phyloP scores from a whole-genome alignment of 1,140 invertebrate genomes.

The Sminthurides bifidus region DNA sequence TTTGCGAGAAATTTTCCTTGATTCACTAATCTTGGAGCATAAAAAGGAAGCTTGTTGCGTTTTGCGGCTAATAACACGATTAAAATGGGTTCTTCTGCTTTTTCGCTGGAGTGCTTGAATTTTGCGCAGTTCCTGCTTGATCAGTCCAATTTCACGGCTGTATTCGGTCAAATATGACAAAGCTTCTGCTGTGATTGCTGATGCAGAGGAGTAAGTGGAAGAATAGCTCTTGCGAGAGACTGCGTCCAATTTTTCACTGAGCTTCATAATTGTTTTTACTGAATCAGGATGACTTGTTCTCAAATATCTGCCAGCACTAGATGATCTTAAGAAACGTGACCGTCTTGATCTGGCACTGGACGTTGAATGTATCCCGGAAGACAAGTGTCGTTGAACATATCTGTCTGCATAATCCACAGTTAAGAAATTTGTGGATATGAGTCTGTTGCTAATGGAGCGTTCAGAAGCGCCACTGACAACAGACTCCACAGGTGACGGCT shows the following conservation, averaged over 20 bases:
- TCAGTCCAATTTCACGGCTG: neutral
- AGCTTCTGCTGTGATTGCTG: neutral
- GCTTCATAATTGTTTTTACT: neutral
- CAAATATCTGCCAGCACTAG: too few species aligned
- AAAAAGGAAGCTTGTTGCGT: neutral
- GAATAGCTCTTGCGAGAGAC: neutral
- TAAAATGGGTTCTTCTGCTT: neutral
- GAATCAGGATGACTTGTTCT: too few species aligned
- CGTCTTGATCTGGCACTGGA: too few species aligned
- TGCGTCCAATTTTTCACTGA: neutral
- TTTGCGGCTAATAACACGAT: neutral
- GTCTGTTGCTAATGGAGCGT: too few species aligned
- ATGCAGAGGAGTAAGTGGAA: neutral
- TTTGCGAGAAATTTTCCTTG: neutral
- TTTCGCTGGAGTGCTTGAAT: neutral
- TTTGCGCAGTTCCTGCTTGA: neutral
- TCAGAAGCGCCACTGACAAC: too few species aligned
- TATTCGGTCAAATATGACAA: neutral
- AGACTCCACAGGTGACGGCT: too few species aligned
- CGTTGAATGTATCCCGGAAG: too few species aligned
- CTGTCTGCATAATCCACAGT: too few species aligned
- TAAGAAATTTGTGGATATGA: too few species aligned
- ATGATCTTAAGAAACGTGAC: too few species aligned
- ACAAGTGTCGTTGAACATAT: too few species aligned
- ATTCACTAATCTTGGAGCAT: neutral